A percentile compares a stretch with the other conserved stretches of the same genome.
These are phyloP conservation scores for Bibio marci DNA, from an alignment of 2,888 invertebrate species.

Conservation along the genomic window DNA sequence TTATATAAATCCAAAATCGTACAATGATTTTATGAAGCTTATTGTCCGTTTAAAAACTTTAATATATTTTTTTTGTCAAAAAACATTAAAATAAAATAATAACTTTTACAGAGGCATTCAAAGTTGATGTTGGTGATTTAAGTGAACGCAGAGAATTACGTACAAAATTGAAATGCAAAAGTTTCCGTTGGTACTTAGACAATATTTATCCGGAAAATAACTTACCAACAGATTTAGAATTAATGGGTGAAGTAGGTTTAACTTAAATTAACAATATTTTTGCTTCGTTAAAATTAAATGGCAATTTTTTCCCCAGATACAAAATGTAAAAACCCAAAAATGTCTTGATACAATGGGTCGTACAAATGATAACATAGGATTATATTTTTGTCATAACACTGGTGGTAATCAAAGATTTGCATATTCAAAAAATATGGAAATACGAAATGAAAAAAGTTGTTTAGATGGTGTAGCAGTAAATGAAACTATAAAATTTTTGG, in stretches of 20 bases:
- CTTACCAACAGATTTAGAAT: not conserved
- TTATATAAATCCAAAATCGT: too few species aligned
- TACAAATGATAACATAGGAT: not conserved
- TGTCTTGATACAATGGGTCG: conserved; percentile 1
- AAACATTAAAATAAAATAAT: too few species aligned
- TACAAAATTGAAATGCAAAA: conserved; percentile 52
- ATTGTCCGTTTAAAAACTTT: too few species aligned
- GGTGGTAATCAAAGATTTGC: conserved; percentile 3
- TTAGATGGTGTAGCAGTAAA: not conserved
- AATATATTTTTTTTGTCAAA: too few species aligned
- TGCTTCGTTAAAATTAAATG: too few species aligned
- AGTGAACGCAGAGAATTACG: conserved; percentile 46
- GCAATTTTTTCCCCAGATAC: not conserved
- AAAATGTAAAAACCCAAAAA: not conserved
- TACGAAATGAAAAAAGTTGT: not conserved
- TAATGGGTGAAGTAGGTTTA: not conserved
- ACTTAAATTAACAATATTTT: too few species aligned
- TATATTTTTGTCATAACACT: not conserved
- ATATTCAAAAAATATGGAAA: not conserved
- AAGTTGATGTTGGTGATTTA: conserved; percentile 68
- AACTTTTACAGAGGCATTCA: conserved; percentile 44
- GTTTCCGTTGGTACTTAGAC: conserved; percentile 72
- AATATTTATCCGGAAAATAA: conserved; percentile 57
- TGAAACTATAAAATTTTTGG: not conserved
- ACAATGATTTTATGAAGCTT: too few species aligned